A percentile compares a stretch with the other conserved stretches of the same genome.
phyloP scores from a whole-genome alignment of 2,113 vertebrate genomes.

The Trichomycterus rosablanca region DNA sequence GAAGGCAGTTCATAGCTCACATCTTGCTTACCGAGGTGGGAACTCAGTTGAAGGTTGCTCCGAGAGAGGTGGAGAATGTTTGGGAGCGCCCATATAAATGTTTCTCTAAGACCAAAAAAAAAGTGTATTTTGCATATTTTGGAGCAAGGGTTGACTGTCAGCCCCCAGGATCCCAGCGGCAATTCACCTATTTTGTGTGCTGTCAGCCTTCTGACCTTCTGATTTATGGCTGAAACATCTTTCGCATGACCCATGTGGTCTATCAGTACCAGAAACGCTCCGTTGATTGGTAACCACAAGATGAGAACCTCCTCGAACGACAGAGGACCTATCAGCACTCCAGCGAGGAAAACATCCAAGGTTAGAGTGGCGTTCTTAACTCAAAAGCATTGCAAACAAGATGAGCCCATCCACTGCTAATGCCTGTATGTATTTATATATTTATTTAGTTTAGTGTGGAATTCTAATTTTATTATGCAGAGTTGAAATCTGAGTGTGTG shows the following conservation, averaged over 20 bases:
- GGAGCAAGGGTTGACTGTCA: constrained; percentile 29
- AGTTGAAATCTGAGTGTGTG: constrained; percentile 56
- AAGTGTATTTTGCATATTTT: not conserved
- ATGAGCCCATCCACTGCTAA: constrained; percentile 63
- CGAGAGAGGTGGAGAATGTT: constrained; percentile 46
- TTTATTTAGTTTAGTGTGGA: constrained; percentile 54
- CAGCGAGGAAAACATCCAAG: constrained; percentile 57
- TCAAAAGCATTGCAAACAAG: constrained; percentile 55
- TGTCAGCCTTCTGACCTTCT: constrained; percentile 66
- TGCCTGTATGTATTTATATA: constrained; percentile 57
- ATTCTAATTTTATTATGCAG: constrained; percentile 68
- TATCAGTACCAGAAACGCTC: constrained; percentile 62
- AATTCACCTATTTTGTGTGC: constrained; percentile 70
- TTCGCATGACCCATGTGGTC: constrained; percentile 63
- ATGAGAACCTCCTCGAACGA: constrained; percentile 67
- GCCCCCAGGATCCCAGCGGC: constrained; percentile 61
- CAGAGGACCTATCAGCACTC: constrained; percentile 58
- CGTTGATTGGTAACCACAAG: constrained; percentile 66
- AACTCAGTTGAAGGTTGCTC: constrained; percentile 53
- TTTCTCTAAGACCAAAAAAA: no score
- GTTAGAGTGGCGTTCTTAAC: constrained; percentile 69
- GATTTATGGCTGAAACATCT: constrained; percentile 73
- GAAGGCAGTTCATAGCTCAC: constrained; percentile 74
- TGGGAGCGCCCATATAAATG: constrained; percentile 65
- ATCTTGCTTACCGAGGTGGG: constrained; percentile 49